A percentile compares a stretch with the other conserved stretches of the same genome.
Evolutionary conservation across 2,888 invertebrate species (phyloP).

Genomic region (Adelphocoris suturalis): DNA sequence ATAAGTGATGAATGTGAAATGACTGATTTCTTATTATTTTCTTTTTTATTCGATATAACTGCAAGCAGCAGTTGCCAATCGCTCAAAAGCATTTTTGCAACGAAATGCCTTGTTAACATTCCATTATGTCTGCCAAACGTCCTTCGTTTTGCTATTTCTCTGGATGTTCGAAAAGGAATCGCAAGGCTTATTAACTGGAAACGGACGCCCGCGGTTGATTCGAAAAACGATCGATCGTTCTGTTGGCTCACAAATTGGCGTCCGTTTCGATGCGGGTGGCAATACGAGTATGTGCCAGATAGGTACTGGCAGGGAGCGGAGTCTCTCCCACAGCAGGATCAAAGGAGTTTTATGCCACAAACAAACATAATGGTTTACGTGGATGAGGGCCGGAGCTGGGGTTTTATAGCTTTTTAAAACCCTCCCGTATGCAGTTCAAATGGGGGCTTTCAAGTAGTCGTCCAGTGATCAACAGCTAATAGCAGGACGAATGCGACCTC

Average conservation of each 20-base stretch:
- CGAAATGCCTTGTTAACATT: too few species aligned
- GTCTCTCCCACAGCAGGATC: conserved; percentile 17
- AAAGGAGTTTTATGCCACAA: conserved; percentile 30
- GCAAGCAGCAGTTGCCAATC: too few species aligned
- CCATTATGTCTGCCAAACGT: too few species aligned
- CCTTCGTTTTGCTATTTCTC: too few species aligned
- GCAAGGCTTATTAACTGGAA: background rate
- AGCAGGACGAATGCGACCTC: background rate
- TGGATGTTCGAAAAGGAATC: background rate
- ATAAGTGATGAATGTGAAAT: too few species aligned
- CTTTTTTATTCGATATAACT: too few species aligned
- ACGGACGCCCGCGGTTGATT: background rate
- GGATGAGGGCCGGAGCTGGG: conserved; percentile 26
- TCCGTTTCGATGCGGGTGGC: conserved; percentile 42
- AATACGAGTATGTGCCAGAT: background rate
- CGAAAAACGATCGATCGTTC: background rate
- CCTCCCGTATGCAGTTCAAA: conserved; percentile 36
- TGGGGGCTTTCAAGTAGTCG: conserved; percentile 8
- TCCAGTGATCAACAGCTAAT: background rate
- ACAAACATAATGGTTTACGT: conserved; percentile 28
- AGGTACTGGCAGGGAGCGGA: background rate
- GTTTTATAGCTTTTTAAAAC: conserved; percentile 30
- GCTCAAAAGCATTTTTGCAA: too few species aligned
- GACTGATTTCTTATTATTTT: too few species aligned
- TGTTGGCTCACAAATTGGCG: conserved; percentile 25